Conservation (phyloP, 2,113 vertebrate genomes). For the Desmodus rotundus region DNA sequence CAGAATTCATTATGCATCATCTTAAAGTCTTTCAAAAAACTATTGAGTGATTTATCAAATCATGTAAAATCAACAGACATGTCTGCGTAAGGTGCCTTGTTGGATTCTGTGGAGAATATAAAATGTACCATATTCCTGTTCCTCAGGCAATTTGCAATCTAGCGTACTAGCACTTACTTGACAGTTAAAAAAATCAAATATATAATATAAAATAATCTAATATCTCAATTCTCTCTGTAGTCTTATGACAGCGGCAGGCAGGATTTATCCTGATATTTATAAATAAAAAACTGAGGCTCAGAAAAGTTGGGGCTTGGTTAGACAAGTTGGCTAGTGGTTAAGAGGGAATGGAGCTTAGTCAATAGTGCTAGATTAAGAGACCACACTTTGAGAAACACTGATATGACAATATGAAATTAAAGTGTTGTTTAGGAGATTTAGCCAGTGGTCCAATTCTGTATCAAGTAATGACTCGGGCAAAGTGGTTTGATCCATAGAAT, state of each 20-base stretch:
- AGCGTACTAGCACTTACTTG: background rate
- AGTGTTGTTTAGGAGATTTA: background rate
- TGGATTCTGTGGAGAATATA: background rate
- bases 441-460: background rate
- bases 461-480: background rate
- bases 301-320: background rate
- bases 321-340: background rate
- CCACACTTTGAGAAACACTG: background rate
- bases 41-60: background rate
- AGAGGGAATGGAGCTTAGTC: background rate
- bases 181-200: background rate
- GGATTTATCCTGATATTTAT: background rate
- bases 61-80: background rate
- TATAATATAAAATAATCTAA: background rate
- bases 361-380: background rate
- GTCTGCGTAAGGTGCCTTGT: background rate
- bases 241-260: background rate
- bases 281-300: background rate
- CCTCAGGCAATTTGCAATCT: background rate
- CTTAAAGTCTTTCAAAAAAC: background rate
- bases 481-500: background rate
- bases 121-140: background rate
- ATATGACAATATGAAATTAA: background rate
- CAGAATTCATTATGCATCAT: background rate
- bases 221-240: background rate